A percentile compares a stretch with the other conserved stretches of the same genome.
These are phyloP conservation scores for Rhinogobius similis DNA, from an alignment of 2,113 vertebrate genomes.

Conservation along the genomic window DNA sequence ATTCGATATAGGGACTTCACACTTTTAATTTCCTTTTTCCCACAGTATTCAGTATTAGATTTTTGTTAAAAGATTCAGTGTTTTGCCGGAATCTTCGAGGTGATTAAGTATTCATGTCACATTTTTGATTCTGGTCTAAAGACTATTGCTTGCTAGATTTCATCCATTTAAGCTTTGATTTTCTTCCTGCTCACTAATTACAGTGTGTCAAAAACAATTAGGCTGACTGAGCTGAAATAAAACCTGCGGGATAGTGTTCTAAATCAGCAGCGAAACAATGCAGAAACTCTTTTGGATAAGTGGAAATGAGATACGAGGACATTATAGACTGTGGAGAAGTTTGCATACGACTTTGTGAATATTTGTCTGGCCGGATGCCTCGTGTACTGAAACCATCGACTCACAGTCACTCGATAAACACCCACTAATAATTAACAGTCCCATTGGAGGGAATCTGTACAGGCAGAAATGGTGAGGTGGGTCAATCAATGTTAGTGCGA, in stretches of 20 bases:
- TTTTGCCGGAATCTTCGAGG: too few species aligned
- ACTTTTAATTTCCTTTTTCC: too few species aligned
- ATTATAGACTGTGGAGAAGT: neutral
- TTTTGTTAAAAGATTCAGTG: too few species aligned
- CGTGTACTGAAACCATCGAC: constrained; percentile 35
- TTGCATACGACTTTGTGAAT: neutral
- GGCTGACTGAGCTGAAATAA: constrained; percentile 25
- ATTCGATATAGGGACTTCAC: too few species aligned
- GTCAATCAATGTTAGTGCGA: constrained; percentile 47
- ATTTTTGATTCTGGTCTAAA: constrained; percentile 37
- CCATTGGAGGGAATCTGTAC: constrained; percentile 50
- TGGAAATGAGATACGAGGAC: constrained; percentile 5
- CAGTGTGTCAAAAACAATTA: constrained; percentile 48
- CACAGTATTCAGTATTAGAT: too few species aligned
- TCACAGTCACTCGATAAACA: constrained; percentile 45
- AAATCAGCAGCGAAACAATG: constrained; percentile 28
- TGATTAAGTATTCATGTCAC: constrained; percentile 21
- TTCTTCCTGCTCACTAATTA: constrained; percentile 40
- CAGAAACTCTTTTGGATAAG: constrained; percentile 14
- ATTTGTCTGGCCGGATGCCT: neutral
- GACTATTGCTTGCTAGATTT: constrained; percentile 30
- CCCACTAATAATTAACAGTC: constrained; percentile 57
- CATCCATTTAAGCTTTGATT: constrained; percentile 49
- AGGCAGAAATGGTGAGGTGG: constrained; percentile 27
- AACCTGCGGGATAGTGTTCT: constrained; percentile 20